A percentile compares a stretch with the other conserved stretches of the same genome.
These are phyloP conservation scores for Stegostoma tigrinum DNA, from an alignment of 2,113 vertebrate species.

Conservation along the genomic window DNA sequence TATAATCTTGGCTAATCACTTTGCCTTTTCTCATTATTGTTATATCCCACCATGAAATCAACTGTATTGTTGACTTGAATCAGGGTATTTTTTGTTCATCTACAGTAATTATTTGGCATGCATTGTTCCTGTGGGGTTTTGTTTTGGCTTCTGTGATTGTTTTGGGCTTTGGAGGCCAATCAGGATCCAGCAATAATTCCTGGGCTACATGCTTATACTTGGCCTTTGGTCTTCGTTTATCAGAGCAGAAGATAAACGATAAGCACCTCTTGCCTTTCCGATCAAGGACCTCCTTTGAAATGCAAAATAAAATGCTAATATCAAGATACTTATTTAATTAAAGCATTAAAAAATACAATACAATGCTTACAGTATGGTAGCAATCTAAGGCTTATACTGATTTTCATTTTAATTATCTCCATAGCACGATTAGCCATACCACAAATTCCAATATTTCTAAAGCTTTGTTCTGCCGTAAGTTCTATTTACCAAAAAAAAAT, in stretches of 20 bases:
- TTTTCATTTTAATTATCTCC: neutral
- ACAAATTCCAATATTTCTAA: neutral
- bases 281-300: slow-evolving; percentile 64
- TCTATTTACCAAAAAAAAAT: neutral
- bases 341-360: neutral
- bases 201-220: slow-evolving; percentile 93
- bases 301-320: neutral
- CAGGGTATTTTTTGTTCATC: slow-evolving; percentile 57
- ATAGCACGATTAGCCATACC: neutral
- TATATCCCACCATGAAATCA: neutral
- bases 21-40: neutral
- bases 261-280: slow-evolving; percentile 55
- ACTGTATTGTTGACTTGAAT: neutral
- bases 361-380: neutral
- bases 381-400: neutral
- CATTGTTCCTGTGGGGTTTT: slow-evolving; percentile 60
- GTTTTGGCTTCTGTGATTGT: slow-evolving; percentile 88
- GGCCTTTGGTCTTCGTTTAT: slow-evolving; percentile 71
- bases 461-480: neutral
- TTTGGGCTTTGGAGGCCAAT: slow-evolving; percentile 93
- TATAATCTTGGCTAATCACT: neutral
- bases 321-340: neutral
- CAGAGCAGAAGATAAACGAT: slow-evolving; percentile 59
- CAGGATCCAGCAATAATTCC: slow-evolving; percentile 84
- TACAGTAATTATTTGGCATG: slow-evolving; percentile 68